Evolutionary conservation across 2,113 vertebrate genomes (phyloP).

Genomic region (Atrichornis clamosus): DNA sequence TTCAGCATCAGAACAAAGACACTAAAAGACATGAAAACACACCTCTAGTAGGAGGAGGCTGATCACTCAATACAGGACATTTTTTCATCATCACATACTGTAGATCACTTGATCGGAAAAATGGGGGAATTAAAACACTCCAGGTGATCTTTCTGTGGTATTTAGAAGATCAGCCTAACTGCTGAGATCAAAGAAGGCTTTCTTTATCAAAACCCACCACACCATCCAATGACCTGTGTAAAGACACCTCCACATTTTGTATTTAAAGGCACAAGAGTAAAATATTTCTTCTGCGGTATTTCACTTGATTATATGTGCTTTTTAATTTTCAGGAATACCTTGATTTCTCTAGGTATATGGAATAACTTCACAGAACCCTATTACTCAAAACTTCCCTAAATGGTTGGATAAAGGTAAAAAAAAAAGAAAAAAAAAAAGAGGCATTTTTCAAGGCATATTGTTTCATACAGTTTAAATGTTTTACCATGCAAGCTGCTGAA

Average conservation of each 20-base stretch:
- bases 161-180: neutral
- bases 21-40: fast-evolving
- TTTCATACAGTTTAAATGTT: neutral
- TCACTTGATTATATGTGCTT: neutral
- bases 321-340: neutral
- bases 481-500: neutral
- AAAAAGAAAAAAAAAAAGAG: neutral
- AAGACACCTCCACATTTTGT: neutral
- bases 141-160: neutral
- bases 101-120: neutral
- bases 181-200: neutral
- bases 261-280: neutral
- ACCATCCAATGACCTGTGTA: neutral
- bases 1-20: neutral
- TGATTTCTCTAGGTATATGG: neutral
- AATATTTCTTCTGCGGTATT: neutral
- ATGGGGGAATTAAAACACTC: neutral
- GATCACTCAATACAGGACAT: neutral
- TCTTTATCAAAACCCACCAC: neutral
- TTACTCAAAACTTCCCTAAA: neutral
- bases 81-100: neutral
- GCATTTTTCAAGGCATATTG: neutral
- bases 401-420: neutral
- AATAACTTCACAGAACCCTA: neutral
- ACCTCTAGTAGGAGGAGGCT: neutral